Base-by-base conservation (phyloP, 2,888 invertebrate species). In the Leptura quadrifasciata region DNA sequence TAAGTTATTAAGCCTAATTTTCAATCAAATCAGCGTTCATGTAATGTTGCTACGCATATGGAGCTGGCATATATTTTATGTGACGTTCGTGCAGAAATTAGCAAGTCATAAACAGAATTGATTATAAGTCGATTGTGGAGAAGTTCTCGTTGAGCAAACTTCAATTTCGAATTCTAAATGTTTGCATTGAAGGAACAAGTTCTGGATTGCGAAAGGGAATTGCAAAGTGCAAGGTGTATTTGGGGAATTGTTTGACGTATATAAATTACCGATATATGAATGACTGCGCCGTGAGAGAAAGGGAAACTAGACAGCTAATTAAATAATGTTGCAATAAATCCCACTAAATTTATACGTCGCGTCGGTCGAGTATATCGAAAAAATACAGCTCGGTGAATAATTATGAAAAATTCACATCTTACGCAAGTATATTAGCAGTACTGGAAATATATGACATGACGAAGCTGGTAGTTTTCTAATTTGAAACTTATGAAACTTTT, bases 41-140 rank as follows among this genome's bases (percentile, higher is more conserved):
- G 47, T 5, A 2, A 47, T 47, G n/a, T n/a, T 5, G n/a, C 15
- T 47, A 47, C 47, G 47, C 47, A 47, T 47, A 47, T 47, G 47
- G 47, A n/a, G 31, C 39, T 39, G 35, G 35, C 63, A 20, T 20
- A 63, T 20, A 63, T 47, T 47, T 47, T 47, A 47, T 47, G 47
- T n/a, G 47, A 47, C 47, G 47, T 47, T 47, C 47, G 47, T 47
- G 47, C n/a, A 6, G n/a, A 47, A 63, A 63, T 63, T 20, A 12
- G 63, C 35, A 63, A 63, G 35, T 18, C 31, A 60, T 60, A 21
- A 60, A 60, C 60, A 27, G 31, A 21, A 60, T 60, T 60, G 31
- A 60, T 27, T 60, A 27, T 18, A 63, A 27, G 63, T 63, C 39
- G 35, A 63, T 63, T 31, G 31, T 63, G 10, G 18, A 35, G 63